Evolutionary conservation across 2,888 invertebrate genomes (phyloP).

Genomic region (Leucozona laternaria): DNA sequence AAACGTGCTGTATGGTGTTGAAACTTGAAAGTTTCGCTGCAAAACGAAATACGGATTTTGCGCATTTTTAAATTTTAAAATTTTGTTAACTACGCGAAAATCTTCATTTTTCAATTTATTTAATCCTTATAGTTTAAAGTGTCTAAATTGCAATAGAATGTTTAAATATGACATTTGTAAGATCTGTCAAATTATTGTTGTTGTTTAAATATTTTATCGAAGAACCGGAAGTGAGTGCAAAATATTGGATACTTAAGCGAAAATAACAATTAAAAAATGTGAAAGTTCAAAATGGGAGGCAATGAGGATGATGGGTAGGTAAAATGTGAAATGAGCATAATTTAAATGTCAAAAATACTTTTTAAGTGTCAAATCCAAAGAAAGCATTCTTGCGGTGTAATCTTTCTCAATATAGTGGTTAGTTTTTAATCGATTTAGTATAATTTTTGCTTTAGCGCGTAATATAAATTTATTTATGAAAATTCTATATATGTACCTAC

Average conservation of each 20-base stretch:
- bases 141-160: background rate
- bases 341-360: slow-evolving; percentile 29
- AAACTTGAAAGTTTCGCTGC: slow-evolving; percentile 45
- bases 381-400: slow-evolving; percentile 7
- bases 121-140: slow-evolving; percentile 40
- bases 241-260: slow-evolving; percentile 21
- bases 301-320: slow-evolving; percentile 24
- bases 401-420: slow-evolving; percentile 18
- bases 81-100: slow-evolving; percentile 42
- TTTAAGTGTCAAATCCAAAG: slow-evolving; percentile 22
- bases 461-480: slow-evolving; percentile 18
- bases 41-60: slow-evolving; percentile 60
- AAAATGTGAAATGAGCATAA: slow-evolving; percentile 20
- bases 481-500: slow-evolving; percentile 5
- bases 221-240: slow-evolving; percentile 1
- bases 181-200: slow-evolving; percentile 13
- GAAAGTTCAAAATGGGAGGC: slow-evolving; percentile 39
- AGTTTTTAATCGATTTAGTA: slow-evolving; percentile 17
- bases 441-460: slow-evolving; percentile 8
- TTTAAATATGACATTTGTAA: background rate
- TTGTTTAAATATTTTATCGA: background rate
- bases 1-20: slow-evolving; percentile 35
- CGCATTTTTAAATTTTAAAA: slow-evolving; percentile 72
- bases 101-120: slow-evolving; percentile 20
- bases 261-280: slow-evolving; percentile 32